Evolutionary conservation across 1,140 invertebrate genomes (phyloP), one percentile per base, ranked within the genome.

Genomic region (Drosophila lini): DNA sequence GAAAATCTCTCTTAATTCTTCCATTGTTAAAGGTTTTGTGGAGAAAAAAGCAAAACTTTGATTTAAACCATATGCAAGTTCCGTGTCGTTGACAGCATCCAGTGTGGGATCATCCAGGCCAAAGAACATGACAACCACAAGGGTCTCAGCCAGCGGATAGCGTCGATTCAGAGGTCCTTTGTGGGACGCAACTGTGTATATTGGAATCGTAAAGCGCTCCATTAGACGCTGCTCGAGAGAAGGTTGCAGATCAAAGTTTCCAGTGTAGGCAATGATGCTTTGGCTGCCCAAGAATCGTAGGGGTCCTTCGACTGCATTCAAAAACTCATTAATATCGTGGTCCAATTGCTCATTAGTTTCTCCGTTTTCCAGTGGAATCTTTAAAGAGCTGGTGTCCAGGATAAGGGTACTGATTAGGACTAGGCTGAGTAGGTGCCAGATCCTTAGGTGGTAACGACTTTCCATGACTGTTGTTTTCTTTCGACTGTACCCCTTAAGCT

Each of bases 221-320:
- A 52, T 52, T 7, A 52, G 0, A 13, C 7, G 19, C 7, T 63
- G 62, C 15, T 80, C 41, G 1, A 79, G 6, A 1, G 62, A 64
- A 1, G 53, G 45, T 10, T 13, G 36, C 15, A 67, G 15, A 6
- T 55, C 25, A 10, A 32, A 10, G 10, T 40, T n/a, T 7, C 45
- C 50, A 11, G 45, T 25, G 19, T 61, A 75, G 0, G 42, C 64
- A 1, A 80, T 52, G 1, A 57, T 8, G n/a, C 34, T 32, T 1
- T 40, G 19, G n/a, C 4, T 38, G 3, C 3, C 4, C 0, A 1
- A n/a, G 6, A 0, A 1, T 3, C 5, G 0, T 0, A 3, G 0
- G 4, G 25, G 1, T 1, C 0, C 3, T 0, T 3, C 0, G 7
- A 67, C 10, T 1, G 31, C 0, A 0, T 16, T 0, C 0, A 71